A percentile compares a stretch with the other conserved stretches of the same genome.
These are phyloP conservation scores for Margarornis squamiger DNA, from an alignment of 2,797 vertebrate genomes.

Conservation along the genomic window DNA sequence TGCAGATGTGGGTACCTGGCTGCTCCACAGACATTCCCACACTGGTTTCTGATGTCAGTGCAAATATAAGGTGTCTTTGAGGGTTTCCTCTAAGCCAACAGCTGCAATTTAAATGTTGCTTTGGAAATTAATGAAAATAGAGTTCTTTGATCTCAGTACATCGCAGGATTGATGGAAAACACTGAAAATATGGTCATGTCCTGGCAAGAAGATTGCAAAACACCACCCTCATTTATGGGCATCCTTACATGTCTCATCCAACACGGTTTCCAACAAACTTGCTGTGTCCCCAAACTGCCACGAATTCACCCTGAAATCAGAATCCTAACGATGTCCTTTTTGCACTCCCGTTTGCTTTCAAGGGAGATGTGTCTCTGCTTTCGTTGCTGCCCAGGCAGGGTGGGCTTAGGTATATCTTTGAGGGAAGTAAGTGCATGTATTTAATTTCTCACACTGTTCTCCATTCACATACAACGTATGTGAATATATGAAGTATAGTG, in stretches of 20 bases:
- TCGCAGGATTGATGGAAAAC: background rate
- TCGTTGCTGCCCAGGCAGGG: background rate
- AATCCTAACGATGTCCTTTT: background rate
- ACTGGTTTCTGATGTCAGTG: background rate
- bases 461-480: background rate
- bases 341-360: background rate
- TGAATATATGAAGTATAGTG: background rate
- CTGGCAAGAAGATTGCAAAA: background rate
- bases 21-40: background rate
- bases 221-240: background rate
- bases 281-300: background rate
- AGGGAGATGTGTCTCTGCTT: background rate
- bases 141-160: background rate
- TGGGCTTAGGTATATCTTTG: background rate
- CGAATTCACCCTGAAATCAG: background rate
- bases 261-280: background rate
- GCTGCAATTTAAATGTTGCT: background rate
- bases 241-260: background rate
- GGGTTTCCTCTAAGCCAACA: background rate
- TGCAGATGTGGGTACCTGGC: background rate
- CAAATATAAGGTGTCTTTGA: background rate
- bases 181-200: background rate
- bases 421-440: background rate
- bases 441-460: accelerated
- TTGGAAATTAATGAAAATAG: background rate